Evolutionary conservation across 1,140 invertebrate species (phyloP).

Genomic region (Zaprionus ghesquierei): DNA sequence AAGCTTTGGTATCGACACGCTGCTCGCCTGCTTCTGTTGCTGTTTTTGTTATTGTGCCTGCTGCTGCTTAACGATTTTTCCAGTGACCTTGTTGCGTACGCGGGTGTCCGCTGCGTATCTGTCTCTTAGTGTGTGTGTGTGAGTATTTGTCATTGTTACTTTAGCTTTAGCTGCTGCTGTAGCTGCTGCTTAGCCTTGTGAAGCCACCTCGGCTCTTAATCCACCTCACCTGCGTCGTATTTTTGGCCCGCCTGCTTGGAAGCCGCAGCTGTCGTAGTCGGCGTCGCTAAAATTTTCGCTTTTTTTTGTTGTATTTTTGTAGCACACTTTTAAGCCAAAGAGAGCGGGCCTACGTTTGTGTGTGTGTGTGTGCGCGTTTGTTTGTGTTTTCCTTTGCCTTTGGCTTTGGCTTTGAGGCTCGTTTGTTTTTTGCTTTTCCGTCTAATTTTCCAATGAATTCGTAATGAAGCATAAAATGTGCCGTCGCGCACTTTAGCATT

Average conservation of each 20-base stretch:
- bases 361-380: neutral
- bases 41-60: constrained; percentile 38
- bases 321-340: constrained; percentile 58
- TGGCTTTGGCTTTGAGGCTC: constrained; percentile 1
- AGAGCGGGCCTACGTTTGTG: neutral
- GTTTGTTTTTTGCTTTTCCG: constrained; percentile 2
- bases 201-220: constrained; percentile 23
- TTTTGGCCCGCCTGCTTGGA: constrained; percentile 24
- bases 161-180: constrained; percentile 20
- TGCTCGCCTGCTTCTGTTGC: constrained; percentile 26
- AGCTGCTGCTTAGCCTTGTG: constrained; percentile 64
- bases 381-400: constrained; percentile 39
- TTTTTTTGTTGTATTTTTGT: constrained; percentile 39
- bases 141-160: constrained; percentile 40
- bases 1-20: constrained; percentile 42
- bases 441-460: constrained; percentile 34
- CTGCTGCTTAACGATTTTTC: constrained; percentile 80
- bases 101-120: constrained; percentile 47
- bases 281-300: constrained; percentile 16
- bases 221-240: constrained; percentile 27
- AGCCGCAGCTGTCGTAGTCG: constrained; percentile 29
- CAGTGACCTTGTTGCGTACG: constrained; percentile 83
- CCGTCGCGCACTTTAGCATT: constrained; percentile 13
- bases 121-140: constrained; percentile 2
- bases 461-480: constrained; percentile 10